A percentile compares a stretch with the other conserved stretches of the same genome.
Conservation (phyloP, 2,113 vertebrate genomes). For the Fregetta grallaria region DNA sequence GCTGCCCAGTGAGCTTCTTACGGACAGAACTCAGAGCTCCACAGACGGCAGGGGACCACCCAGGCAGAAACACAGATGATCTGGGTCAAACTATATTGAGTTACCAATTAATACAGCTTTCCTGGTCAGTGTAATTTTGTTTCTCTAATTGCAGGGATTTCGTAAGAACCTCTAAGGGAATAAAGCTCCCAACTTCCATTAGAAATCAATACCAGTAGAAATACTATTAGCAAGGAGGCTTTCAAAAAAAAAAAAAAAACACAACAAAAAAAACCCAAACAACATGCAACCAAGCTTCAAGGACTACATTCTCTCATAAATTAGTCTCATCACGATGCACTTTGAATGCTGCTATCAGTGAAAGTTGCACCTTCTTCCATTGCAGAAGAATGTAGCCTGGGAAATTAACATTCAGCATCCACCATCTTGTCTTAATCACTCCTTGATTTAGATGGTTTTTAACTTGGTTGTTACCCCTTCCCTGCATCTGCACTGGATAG, state of each 20-base stretch:
- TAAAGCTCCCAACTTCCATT: not conserved
- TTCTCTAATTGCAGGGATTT: not conserved
- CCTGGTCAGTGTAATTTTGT: not conserved
- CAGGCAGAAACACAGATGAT: not conserved
- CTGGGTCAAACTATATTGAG: not conserved
- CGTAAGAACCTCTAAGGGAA: not conserved
- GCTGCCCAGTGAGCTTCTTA: not conserved
- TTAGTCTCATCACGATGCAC: not conserved
- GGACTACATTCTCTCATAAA: not conserved
- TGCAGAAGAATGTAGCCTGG: not conserved
- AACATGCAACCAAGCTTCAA: not conserved
- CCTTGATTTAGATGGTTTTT: not conserved
- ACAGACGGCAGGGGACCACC: not conserved
- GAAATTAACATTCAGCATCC: not conserved
- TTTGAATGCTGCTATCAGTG: not conserved
- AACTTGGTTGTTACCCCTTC: not conserved
- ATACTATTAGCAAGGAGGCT: not conserved
- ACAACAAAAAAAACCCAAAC: rapidly evolving
- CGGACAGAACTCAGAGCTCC: not conserved
- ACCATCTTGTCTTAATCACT: not conserved
- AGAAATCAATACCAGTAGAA: conserved; percentile 19
- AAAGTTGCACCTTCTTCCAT: not conserved
- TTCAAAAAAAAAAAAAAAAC: not conserved
- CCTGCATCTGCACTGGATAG: not conserved
- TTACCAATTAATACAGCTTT: conserved; percentile 18